Evolutionary conservation across 2,888 invertebrate species (phyloP).

Genomic region (Zygaena filipendulae): DNA sequence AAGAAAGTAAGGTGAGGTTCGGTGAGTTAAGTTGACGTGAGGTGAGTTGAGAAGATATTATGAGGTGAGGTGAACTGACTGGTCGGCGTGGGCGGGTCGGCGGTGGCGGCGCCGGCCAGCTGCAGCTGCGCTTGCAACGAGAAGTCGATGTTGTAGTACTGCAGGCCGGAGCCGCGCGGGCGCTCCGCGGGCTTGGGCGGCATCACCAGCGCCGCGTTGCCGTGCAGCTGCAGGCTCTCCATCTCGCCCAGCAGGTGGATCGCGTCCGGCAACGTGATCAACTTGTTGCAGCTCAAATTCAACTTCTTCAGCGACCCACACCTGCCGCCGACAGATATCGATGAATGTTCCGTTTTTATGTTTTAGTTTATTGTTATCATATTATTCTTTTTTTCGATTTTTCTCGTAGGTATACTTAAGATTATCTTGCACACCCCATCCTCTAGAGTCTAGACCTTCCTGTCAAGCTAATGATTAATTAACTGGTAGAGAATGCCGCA

Average conservation of each 20-base stretch:
- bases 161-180: slow-evolving; percentile 81
- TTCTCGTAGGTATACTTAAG: too few relatives aligned
- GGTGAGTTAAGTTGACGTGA: too few relatives aligned
- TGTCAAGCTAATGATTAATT: too few relatives aligned
- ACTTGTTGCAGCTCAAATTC: slow-evolving; percentile 90
- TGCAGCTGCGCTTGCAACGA: slow-evolving; percentile 94
- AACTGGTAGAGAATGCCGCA: too few relatives aligned
- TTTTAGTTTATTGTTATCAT: too few relatives aligned
- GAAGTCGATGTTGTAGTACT: slow-evolving; percentile 99
- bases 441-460: too few relatives aligned
- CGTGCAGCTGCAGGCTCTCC: slow-evolving; percentile 88
- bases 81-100: slow-evolving; percentile 76
- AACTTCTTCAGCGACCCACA: slow-evolving; percentile 94
- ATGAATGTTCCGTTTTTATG: neutral
- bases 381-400: too few relatives aligned
- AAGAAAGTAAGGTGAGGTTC: too few relatives aligned
- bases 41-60: too few relatives aligned
- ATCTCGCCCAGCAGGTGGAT: slow-evolving; percentile 94
- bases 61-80: too few relatives aligned
- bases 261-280: slow-evolving; percentile 97
- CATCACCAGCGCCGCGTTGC: slow-evolving; percentile 96
- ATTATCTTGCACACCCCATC: too few relatives aligned
- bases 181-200: slow-evolving; percentile 90
- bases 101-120: slow-evolving; percentile 89
- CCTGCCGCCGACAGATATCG: slow-evolving; percentile 45